phyloP scores from a whole-genome alignment of 64 coral and sea anemone genomes.

The Stichodactyla helianthus region DNA sequence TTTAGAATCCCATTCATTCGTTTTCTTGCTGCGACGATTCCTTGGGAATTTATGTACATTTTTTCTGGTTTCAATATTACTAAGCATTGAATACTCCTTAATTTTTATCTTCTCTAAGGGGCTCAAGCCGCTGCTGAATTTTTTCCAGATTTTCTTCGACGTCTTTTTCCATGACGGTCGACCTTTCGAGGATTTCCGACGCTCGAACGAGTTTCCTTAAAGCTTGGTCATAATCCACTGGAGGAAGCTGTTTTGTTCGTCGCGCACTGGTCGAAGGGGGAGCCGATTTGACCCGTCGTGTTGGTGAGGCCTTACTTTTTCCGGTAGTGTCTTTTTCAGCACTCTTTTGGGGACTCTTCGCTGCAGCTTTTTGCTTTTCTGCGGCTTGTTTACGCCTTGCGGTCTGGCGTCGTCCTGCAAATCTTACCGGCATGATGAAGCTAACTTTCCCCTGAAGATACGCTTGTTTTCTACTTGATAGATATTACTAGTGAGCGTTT shows the following conservation, averaged over 20 bases:
- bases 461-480: background rate
- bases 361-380: background rate
- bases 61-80: background rate
- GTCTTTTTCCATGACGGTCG: conserved; percentile 17
- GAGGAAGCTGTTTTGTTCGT: conserved; percentile 5
- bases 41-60: background rate
- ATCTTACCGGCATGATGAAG: conserved; percentile 14
- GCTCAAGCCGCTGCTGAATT: conserved; percentile 16
- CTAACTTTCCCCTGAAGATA: background rate
- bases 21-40: background rate
- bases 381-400: background rate
- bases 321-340: background rate
- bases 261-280: background rate
- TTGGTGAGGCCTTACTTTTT: conserved; percentile 4
- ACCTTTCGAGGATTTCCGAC: conserved; percentile 27
- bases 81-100: background rate
- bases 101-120: background rate
- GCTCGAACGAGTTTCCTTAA: conserved; percentile 22
- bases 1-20: background rate
- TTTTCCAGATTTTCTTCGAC: conserved; percentile 25
- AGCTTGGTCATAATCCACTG: conserved; percentile 22
- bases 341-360: conserved; percentile 4
- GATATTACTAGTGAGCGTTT: background rate
- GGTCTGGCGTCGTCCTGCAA: conserved; percentile 12
- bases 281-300: background rate